Base-by-base conservation (phyloP, 2,797 vertebrate species). In the Zenarchopterus dispar region DNA sequence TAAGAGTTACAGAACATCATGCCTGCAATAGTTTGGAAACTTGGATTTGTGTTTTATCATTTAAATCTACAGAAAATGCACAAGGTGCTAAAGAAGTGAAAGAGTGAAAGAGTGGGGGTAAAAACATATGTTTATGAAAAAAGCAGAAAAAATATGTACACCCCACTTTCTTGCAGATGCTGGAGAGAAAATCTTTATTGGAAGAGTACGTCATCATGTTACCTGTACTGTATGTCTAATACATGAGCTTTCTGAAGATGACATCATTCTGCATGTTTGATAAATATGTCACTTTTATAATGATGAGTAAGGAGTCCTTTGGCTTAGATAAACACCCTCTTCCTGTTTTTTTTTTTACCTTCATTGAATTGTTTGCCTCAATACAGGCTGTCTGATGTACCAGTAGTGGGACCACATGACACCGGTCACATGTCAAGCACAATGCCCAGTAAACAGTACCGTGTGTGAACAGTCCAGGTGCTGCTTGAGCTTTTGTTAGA, bases 391-490 rank as follows among this genome's bases (percentile, higher is more conserved):
- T 6, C 41, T 62, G 19, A 11, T 52, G 19, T 28, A 52, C 54
- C 64, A 64, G 1, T 16, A 15, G 42, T 56, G 49, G 42, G 52
- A 42, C 28, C 28, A 19, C 43, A 52, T 22, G 48, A 62, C 63
- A 36, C 39, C 28, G 23, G 3, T 42, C 55, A 61, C 36, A 70
- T 68, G 39, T 60, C 8, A 6, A 54, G 22, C 56, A 82, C 75
- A 87, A 84, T 65, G 43, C 44, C 19, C n/a, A 50, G 74, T 41
- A 70, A 87, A 85, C 59, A 78, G 43, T 24, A 8, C 22, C 13
- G 69, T 62, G 68, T 86, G 85, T 73, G 85, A 87, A 78, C 48
- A 54, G 72, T 60, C 66, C 88, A 92, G 90, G 59, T 89, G 88
- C 58, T 79, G 49, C 73, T 65, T 11, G 1, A 22, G 66, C 73